These are phyloP conservation scores for Tiliqua scincoides DNA, from an alignment of 2,113 vertebrate species.

Conservation along the genomic window DNA sequence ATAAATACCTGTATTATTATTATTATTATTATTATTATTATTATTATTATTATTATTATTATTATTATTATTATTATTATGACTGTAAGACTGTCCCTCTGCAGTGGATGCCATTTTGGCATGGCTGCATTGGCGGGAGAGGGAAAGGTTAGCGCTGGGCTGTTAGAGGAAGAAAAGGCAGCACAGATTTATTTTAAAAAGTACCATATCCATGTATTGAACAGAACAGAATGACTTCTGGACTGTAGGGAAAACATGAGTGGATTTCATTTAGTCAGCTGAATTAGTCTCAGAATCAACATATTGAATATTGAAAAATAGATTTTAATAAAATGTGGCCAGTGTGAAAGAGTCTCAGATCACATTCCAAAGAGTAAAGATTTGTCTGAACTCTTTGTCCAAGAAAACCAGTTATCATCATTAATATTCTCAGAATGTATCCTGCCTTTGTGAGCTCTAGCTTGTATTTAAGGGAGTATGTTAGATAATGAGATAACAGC, in stretches of 20 bases:
- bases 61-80: too few relatives aligned
- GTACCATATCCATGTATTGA: neutral
- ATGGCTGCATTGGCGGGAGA: too few relatives aligned
- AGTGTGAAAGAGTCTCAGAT: neutral
- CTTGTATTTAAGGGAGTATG: neutral
- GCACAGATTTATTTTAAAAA: neutral
- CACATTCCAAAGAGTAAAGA: neutral
- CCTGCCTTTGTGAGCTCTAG: neutral
- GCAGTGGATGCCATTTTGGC: too few relatives aligned
- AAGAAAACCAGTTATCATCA: neutral
- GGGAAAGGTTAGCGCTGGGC: too few relatives aligned
- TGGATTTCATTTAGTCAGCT: neutral
- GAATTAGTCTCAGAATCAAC: neutral
- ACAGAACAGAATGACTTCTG: neutral
- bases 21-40: too few relatives aligned
- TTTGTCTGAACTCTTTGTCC: neutral
- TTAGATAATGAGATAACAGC: slow-evolving; percentile 1
- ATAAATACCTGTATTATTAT: too few relatives aligned
- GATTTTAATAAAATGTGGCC: neutral
- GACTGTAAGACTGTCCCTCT: too few relatives aligned
- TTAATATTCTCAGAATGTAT: neutral
- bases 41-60: too few relatives aligned
- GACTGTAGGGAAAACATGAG: neutral
- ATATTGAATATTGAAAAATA: neutral
- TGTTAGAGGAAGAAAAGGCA: neutral